Conservation (phyloP, 2,797 vertebrate genomes). For the Cryptoprocta ferox region DNA sequence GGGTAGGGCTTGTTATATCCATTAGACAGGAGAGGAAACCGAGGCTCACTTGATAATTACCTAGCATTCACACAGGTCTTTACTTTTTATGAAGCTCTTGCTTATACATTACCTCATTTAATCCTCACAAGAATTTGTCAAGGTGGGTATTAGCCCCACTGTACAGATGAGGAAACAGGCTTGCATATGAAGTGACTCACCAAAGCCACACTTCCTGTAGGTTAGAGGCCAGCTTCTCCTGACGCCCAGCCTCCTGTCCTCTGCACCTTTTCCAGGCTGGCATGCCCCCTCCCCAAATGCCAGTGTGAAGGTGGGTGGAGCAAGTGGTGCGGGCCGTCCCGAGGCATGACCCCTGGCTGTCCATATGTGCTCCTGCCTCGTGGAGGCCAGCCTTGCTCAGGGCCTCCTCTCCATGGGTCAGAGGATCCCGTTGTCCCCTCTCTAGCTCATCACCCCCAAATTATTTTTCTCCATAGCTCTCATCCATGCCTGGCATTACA, state of each 20-base stretch:
- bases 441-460: background rate
- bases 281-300: background rate
- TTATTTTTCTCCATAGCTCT: background rate
- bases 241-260: background rate
- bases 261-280: background rate
- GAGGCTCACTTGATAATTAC: constrained; percentile 39
- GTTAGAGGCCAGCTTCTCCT: background rate
- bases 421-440: background rate
- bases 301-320: background rate
- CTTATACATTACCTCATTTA: constrained; percentile 1
- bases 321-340: background rate
- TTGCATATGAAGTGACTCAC: constrained; percentile 62
- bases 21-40: background rate
- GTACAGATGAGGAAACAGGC: constrained; percentile 58
- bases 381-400: background rate
- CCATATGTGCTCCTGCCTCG: background rate
- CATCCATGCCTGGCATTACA: background rate
- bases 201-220: background rate
- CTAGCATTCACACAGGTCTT: background rate
- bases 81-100: constrained; percentile 27
- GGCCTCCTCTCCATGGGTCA: background rate
- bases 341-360: background rate
- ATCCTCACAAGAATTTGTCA: background rate
- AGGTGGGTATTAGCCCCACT: constrained; percentile 54
- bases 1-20: background rate